A percentile compares a stretch with the other conserved stretches of the same genome.
Conservation (phyloP, 2,888 invertebrate species). For the Eilema sororculum region DNA sequence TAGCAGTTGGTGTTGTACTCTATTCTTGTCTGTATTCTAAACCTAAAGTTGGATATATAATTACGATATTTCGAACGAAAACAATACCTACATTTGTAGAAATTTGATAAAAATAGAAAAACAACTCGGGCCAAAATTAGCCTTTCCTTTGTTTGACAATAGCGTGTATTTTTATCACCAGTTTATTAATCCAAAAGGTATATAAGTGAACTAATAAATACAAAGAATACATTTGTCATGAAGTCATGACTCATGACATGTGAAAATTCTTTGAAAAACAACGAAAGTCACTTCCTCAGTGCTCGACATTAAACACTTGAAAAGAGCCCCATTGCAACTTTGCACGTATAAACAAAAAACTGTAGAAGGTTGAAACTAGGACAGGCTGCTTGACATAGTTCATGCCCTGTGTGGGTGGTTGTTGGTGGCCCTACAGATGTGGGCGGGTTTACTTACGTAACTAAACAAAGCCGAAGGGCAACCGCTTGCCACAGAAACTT, state of each 20-base stretch:
- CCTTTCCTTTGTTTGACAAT: too few relatives aligned
- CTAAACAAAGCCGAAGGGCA: constrained; percentile 82
- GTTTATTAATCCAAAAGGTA: too few relatives aligned
- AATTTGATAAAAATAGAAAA: background rate
- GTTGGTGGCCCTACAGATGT: constrained; percentile 72
- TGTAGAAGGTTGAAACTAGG: constrained; percentile 73
- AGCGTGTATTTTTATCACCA: background rate
- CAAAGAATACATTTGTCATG: background rate
- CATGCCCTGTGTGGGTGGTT: constrained; percentile 74
- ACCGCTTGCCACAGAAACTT: constrained; percentile 75
- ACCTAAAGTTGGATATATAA: too few relatives aligned
- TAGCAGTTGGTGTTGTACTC: too few relatives aligned
- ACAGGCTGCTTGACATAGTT: constrained; percentile 80
- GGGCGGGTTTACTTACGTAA: constrained; percentile 80
- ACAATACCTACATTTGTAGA: too few relatives aligned
- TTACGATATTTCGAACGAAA: too few relatives aligned
- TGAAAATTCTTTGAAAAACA: background rate
- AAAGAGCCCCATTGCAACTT: constrained; percentile 22
- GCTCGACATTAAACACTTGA: background rate
- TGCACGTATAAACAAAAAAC: constrained; percentile 54
- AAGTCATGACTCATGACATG: too few relatives aligned
- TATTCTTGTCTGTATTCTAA: too few relatives aligned
- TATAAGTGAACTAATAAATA: background rate
- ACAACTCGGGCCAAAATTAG: background rate
- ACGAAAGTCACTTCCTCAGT: background rate